phyloP scores from a whole-genome alignment of 2,888 invertebrate species.

The Phyto melanocephala region DNA sequence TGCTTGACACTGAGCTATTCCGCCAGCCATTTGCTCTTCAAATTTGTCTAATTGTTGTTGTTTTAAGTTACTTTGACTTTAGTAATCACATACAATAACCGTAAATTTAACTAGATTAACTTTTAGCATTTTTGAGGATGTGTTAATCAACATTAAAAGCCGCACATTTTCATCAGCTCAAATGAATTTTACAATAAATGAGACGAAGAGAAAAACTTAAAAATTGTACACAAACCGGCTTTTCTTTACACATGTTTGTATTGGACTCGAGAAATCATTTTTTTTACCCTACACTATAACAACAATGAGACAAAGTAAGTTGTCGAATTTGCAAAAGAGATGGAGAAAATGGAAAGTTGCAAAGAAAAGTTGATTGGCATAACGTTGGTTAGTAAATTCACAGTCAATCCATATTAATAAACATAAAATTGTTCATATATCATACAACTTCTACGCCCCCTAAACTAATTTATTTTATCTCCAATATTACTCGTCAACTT shows the following conservation, averaged over 20 bases:
- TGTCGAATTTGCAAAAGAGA: not conserved
- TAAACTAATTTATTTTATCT: too few relatives aligned
- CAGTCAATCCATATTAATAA: not conserved
- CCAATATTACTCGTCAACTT: too few relatives aligned
- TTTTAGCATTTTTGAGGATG: slow-evolving; percentile 50
- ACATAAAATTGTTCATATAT: not conserved
- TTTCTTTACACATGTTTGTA: not conserved
- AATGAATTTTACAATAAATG: not conserved
- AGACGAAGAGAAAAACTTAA: not conserved
- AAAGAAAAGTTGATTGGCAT: not conserved
- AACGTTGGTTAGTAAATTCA: not conserved
- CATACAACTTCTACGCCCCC: not conserved
- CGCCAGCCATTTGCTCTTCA: not conserved
- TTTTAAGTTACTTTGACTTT: not conserved
- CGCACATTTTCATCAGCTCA: slow-evolving; percentile 30
- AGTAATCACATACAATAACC: not conserved
- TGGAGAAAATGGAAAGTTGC: not conserved
- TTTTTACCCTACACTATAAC: not conserved
- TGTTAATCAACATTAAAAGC: slow-evolving; percentile 36
- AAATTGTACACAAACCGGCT: not conserved
- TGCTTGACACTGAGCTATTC: not conserved
- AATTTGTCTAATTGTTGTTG: not conserved
- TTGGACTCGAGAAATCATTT: not conserved
- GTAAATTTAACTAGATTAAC: slow-evolving; percentile 39
- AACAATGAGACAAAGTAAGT: not conserved